Evolutionary conservation across 2,888 invertebrate genomes (phyloP), one percentile per base, ranked within the genome.

Genomic region (Pseudococcus jackbeardsleyi): DNA sequence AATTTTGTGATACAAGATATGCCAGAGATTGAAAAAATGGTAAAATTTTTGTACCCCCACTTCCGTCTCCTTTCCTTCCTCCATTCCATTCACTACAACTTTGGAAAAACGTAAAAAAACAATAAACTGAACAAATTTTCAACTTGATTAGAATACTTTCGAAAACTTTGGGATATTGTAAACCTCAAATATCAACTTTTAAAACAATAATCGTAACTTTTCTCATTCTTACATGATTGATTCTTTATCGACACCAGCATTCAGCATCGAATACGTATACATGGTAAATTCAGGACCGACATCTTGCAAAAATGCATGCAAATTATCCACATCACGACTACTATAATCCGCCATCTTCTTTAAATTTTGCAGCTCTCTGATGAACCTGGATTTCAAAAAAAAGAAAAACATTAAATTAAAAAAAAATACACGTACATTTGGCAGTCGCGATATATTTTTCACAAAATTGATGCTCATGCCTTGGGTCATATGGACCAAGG

Each of bases 281-380:
- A 97, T 98, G 87, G 97, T 96, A 91, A 98, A 97, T 91, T 98
- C 98, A 4, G 95, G 94, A 0, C 97, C 97, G 89, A 99, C 95
- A 77, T 93, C 93, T 91, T 95, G 95, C 72, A 99, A 93, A 91
- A 97, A 97, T 89, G 94, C 94, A 91, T 97, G 96, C 90, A 99
- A 94, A 91, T 96, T 96, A n/a, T 96, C 96, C 8, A 96, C 94
- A 91, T 99, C 99, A 91, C 96, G 94, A 87, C 98, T 98, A 89
- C 97, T 97, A 92, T 99, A 99, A 91, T 99, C 98, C 17, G 99
- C 97, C 95, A 98, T 97, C 91, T 96, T 96, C 92, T 99, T 99
- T 90, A 99, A 93, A 91, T 96, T 96, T 91, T 96, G 96, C 90
- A 99, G 93, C 92, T 99, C 98, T 90, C 99, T 93, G 88, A 97